Percentiles rank a stretch among this genome's conserved stretches.
These are phyloP conservation scores for Melipona beecheii DNA, from an alignment of 2,888 invertebrate genomes.

Conservation along the genomic window DNA sequence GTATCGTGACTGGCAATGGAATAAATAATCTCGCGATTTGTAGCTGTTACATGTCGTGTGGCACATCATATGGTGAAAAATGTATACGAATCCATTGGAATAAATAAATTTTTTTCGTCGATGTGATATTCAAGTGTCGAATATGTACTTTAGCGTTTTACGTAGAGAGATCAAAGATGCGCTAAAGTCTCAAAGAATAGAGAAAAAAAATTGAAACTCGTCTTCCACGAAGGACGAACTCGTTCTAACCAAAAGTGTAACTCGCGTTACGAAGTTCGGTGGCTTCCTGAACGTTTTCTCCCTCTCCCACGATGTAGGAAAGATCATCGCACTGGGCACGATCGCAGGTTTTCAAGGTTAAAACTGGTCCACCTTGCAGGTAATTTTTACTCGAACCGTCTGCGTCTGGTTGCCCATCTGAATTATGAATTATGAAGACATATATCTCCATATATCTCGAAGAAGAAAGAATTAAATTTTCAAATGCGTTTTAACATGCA, in stretches of 20 bases:
- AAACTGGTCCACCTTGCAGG: constrained; percentile 40
- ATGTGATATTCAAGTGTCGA: not conserved
- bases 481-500: not conserved
- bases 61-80: too few relatives aligned
- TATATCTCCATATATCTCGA: too few relatives aligned
- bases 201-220: not conserved
- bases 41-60: not conserved
- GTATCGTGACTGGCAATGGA: constrained; percentile 25
- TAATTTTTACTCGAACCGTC: constrained; percentile 8
- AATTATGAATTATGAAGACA: not conserved
- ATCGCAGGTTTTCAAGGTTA: constrained; percentile 29
- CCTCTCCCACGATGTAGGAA: not conserved
- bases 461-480: too few relatives aligned
- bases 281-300: not conserved
- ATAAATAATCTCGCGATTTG: constrained; percentile 28
- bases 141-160: not conserved
- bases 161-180: not conserved
- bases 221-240: too few relatives aligned
- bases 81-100: not conserved
- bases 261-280: not conserved
- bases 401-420: not conserved
- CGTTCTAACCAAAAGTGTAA: not conserved
- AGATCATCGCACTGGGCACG: constrained; percentile 19
- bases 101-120: not conserved
- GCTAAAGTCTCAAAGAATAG: too few relatives aligned